These are phyloP conservation scores for Seira ritae DNA, from an alignment of 2,888 invertebrate genomes.

Conservation along the genomic window DNA sequence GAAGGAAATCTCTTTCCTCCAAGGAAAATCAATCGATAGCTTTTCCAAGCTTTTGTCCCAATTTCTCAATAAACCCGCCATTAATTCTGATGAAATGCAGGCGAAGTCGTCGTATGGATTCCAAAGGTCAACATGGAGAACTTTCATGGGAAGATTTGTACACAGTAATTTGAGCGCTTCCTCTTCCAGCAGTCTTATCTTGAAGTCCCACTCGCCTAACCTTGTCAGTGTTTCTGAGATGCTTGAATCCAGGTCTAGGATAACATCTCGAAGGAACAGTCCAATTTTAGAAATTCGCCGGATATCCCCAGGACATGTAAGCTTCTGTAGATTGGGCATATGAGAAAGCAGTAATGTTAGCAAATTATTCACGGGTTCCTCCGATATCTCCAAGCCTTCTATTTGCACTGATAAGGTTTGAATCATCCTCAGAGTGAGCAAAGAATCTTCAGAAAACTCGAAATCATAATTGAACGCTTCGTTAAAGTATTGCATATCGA, in stretches of 20 bases:
- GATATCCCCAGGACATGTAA: conserved; percentile 43
- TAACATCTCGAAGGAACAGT: conserved; percentile 34
- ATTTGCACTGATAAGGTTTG: conserved; percentile 8
- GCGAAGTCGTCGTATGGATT: conserved; percentile 34
- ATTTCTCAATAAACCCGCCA: conserved; percentile 29
- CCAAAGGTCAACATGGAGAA: conserved; percentile 42
- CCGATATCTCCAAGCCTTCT: conserved; percentile 31
- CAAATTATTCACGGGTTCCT: conserved; percentile 19
- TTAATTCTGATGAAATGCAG: conserved; percentile 26
- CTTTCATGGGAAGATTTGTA: conserved; percentile 42
- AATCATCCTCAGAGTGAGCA: neutral
- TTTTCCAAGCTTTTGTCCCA: conserved; percentile 25
- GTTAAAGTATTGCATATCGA: conserved; percentile 35
- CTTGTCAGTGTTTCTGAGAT: conserved; percentile 17
- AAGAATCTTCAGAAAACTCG: conserved; percentile 13
- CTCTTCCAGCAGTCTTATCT: conserved; percentile 45
- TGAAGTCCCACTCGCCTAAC: conserved; percentile 31
- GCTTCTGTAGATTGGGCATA: conserved; percentile 28
- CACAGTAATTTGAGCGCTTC: conserved; percentile 25
- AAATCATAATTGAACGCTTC: neutral
- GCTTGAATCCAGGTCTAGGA: conserved; percentile 25
- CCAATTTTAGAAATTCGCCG: conserved; percentile 51
- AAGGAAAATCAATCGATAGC: conserved; percentile 54
- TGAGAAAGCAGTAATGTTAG: conserved; percentile 27
- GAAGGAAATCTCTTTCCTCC: conserved; percentile 45